Conservation (phyloP, 2,113 vertebrate genomes). For the Corythaixoides concolor region DNA sequence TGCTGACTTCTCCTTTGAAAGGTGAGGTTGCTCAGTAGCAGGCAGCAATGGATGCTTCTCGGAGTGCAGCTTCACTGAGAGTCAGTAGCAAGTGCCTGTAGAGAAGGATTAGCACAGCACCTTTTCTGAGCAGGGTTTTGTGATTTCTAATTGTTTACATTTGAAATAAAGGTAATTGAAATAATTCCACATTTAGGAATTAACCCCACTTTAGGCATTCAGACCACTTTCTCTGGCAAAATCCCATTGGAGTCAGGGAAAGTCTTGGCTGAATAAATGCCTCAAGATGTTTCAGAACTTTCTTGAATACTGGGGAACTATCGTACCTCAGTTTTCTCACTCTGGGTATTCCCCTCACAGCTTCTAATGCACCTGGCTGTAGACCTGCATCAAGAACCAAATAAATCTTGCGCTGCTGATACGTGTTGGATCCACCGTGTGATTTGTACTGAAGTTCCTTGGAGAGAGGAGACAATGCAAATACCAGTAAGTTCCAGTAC, state of each 20-base stretch:
- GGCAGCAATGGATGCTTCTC: background rate
- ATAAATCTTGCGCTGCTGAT: background rate
- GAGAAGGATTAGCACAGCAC: background rate
- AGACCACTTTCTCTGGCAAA: background rate
- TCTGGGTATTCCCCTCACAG: background rate
- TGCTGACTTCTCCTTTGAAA: background rate
- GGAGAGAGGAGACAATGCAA: background rate
- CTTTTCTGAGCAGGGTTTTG: background rate
- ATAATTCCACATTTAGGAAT: background rate
- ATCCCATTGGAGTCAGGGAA: background rate
- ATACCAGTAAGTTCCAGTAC: background rate
- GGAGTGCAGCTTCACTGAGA: background rate
- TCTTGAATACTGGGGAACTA: background rate
- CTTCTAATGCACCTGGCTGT: background rate
- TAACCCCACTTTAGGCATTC: background rate
- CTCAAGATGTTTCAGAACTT: background rate
- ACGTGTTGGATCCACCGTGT: accelerated
- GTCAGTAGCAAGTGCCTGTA: background rate
- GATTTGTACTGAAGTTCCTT: background rate
- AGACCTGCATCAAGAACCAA: background rate
- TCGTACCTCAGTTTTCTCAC: background rate
- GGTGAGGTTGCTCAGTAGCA: background rate
- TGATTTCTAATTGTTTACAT: background rate
- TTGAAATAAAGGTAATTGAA: background rate
- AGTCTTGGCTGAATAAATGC: background rate